Percentiles rank a stretch among this genome's conserved stretches.
These are phyloP conservation scores for Lagria hirta DNA, from an alignment of 2,888 invertebrate genomes.

Conservation along the genomic window DNA sequence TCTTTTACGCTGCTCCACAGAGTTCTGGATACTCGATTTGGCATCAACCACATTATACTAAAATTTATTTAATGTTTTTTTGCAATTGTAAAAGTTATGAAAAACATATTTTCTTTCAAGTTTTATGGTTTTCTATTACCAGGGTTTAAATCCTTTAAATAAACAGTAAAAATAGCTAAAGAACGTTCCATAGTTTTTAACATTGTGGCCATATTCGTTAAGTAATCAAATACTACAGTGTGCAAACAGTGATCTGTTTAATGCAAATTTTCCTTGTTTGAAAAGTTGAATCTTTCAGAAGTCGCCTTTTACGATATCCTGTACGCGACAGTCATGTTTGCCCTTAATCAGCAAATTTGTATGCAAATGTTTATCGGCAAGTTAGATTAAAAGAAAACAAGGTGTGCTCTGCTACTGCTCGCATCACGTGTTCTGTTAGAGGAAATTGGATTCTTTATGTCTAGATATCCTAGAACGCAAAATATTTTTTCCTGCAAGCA, in stretches of 20 bases:
- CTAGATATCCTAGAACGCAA: constrained; percentile 19
- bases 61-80: too few species aligned
- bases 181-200: neutral
- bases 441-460: constrained; percentile 24
- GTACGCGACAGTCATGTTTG: neutral
- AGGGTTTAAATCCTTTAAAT: too few species aligned
- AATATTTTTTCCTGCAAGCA: constrained; percentile 18
- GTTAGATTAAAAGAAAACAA: constrained; percentile 22
- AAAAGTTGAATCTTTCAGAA: constrained; percentile 4
- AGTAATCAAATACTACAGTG: constrained; percentile 2
- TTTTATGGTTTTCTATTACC: too few species aligned
- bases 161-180: neutral
- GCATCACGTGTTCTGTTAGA: constrained; percentile 12
- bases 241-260: constrained; percentile 1
- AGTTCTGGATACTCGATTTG: too few species aligned
- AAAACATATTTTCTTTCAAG: too few species aligned
- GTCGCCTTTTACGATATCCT: constrained; percentile 2
- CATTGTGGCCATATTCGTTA: neutral
- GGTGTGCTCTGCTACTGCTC: constrained; percentile 18
- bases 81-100: too few species aligned
- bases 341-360: constrained; percentile 17
- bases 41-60: too few species aligned
- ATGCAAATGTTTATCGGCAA: constrained; percentile 19
- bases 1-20: too few species aligned
- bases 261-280: constrained; percentile 2